Evolutionary conservation across 2,797 vertebrate genomes (phyloP).

Genomic region (Microhierax caerulescens): DNA sequence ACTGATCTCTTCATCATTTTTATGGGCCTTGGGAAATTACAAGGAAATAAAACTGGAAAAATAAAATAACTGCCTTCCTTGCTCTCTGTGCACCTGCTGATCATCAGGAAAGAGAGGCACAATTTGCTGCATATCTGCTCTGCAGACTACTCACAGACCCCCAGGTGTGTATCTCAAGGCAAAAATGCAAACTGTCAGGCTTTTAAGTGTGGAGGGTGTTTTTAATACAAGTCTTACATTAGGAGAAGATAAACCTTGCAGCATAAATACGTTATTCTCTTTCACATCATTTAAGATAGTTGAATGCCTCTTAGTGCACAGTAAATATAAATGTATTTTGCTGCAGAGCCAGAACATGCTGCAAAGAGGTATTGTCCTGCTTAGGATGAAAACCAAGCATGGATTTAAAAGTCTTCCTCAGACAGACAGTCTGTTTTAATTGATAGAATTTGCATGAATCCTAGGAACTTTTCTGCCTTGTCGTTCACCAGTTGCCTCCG

Average conservation of each 20-base stretch:
- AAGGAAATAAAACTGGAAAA: not conserved
- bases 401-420: not conserved
- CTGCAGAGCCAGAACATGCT: not conserved
- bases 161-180: not conserved
- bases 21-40: not conserved
- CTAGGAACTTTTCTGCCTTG: not conserved
- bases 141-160: not conserved
- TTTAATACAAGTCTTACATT: not conserved
- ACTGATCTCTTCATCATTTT: not conserved
- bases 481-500: not conserved
- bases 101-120: not conserved
- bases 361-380: not conserved
- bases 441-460: not conserved
- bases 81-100: not conserved
- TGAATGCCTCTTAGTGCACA: not conserved
- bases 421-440: not conserved
- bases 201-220: not conserved
- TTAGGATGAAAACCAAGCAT: not conserved
- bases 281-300: not conserved
- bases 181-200: not conserved
- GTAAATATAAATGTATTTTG: not conserved
- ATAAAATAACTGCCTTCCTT: not conserved
- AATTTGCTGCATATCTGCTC: not conserved
- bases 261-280: not conserved
- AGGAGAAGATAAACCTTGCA: not conserved